Percentiles rank a stretch among this genome's conserved stretches.
Evolutionary conservation across 1,140 invertebrate genomes (phyloP).

Genomic region (Lordiphosa collinella): DNA sequence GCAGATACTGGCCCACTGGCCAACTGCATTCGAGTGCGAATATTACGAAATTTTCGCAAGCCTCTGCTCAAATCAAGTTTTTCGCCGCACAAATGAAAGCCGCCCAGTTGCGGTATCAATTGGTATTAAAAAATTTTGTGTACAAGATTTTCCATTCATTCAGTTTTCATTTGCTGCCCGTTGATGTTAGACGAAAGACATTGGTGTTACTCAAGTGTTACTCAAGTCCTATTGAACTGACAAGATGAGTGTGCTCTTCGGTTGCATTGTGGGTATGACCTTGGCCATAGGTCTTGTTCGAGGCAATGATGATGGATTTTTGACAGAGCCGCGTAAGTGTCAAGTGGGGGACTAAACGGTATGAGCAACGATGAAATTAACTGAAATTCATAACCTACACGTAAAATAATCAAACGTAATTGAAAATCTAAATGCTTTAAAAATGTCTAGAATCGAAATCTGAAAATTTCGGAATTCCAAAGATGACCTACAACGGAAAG

Average conservation of each 20-base stretch:
- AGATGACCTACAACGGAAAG: too few relatives aligned
- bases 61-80: constrained; percentile 66
- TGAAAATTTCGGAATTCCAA: too few relatives aligned
- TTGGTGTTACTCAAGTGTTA: constrained; percentile 13
- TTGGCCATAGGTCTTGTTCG: constrained; percentile 17
- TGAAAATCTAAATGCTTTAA: too few relatives aligned
- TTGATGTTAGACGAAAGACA: constrained; percentile 32
- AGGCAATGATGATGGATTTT: constrained; percentile 47
- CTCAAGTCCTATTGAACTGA: background rate
- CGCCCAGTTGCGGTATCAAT: constrained; percentile 23
- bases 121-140: constrained; percentile 40
- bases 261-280: constrained; percentile 25
- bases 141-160: constrained; percentile 34
- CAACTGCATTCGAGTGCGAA: constrained; percentile 17
- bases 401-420: too few relatives aligned
- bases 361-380: background rate
- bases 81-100: constrained; percentile 41
- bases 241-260: constrained; percentile 21
- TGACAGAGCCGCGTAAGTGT: constrained; percentile 75
- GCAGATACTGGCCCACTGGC: constrained; percentile 20
- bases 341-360: constrained; percentile 5
- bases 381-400: too few relatives aligned
- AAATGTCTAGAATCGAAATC: too few relatives aligned
- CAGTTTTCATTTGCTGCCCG: constrained; percentile 54
- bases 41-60: constrained; percentile 50